phyloP scores from a whole-genome alignment of 2,797 vertebrate species.

The Gallirallus australis region DNA sequence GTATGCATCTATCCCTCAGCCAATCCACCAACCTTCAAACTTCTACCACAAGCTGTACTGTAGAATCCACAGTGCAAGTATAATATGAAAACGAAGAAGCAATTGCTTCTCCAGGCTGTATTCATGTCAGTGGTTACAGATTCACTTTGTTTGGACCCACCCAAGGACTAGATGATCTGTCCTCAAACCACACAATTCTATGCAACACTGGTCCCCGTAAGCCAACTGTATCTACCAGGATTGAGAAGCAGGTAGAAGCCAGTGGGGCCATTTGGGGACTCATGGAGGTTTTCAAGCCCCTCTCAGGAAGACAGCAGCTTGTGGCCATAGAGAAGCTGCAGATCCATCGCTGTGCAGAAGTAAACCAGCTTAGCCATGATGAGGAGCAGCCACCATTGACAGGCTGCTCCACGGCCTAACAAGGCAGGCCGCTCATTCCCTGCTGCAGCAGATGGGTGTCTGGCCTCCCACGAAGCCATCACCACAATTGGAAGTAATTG shows the following conservation, averaged over 20 bases:
- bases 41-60: not conserved
- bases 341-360: not conserved
- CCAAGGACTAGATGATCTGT: not conserved
- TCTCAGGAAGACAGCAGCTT: not conserved
- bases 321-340: rapidly evolving
- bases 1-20: not conserved
- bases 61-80: not conserved
- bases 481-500: not conserved
- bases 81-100: not conserved
- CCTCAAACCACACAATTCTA: not conserved
- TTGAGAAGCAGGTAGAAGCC: not conserved
- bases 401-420: not conserved
- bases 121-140: not conserved
- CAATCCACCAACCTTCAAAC: not conserved
- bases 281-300: not conserved
- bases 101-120: not conserved
- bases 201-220: rapidly evolving
- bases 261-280: rapidly evolving
- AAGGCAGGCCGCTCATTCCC: rapidly evolving
- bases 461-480: rapidly evolving
- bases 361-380: not conserved
- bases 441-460: rapidly evolving
- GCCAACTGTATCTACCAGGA: rapidly evolving
- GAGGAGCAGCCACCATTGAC: not conserved
- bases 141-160: not conserved